Percentiles rank a stretch among this genome's conserved stretches.
Conservation (phyloP, 2,113 vertebrate species). For the Fulica atra region DNA sequence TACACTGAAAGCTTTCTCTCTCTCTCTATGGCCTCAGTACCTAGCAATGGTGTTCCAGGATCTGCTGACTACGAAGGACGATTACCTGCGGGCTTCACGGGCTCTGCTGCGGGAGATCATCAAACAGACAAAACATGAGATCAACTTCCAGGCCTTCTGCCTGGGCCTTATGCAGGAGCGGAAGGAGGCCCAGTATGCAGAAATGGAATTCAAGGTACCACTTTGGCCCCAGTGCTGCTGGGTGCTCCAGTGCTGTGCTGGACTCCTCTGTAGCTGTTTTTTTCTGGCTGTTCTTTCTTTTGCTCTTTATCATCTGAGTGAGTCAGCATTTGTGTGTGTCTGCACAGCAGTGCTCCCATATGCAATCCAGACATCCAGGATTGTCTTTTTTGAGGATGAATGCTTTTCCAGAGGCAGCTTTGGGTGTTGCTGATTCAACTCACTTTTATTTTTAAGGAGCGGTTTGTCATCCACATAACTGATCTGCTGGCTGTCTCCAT, state of each 20-base stretch:
- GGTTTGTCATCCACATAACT: slow-evolving; percentile 95
- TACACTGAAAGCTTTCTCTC: neutral
- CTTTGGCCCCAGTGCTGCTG: neutral
- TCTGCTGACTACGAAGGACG: slow-evolving; percentile 93
- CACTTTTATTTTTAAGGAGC: slow-evolving; percentile 79
- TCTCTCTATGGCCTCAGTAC: slow-evolving; percentile 77
- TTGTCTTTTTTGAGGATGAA: neutral
- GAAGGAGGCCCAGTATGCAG: slow-evolving; percentile 87
- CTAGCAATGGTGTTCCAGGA: slow-evolving; percentile 99
- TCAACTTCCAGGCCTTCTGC: slow-evolving; percentile 98
- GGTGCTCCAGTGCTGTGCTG: neutral
- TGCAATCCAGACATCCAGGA: neutral
- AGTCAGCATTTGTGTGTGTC: neutral
- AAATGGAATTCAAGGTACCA: slow-evolving; percentile 95
- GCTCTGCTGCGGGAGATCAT: slow-evolving; percentile 95
- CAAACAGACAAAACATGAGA: slow-evolving; percentile 98
- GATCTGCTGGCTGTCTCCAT: slow-evolving; percentile 96
- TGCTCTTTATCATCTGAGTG: neutral
- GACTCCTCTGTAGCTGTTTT: neutral
- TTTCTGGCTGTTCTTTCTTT: neutral
- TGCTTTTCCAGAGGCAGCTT: neutral
- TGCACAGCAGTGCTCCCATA: neutral
- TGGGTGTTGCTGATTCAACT: neutral
- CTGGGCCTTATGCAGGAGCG: slow-evolving; percentile 97
- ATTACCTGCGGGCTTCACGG: slow-evolving; percentile 92